Evolutionary conservation across 2,888 invertebrate species (phyloP), one percentile per base, ranked within the genome.

Genomic region (Callimorpha dominula): DNA sequence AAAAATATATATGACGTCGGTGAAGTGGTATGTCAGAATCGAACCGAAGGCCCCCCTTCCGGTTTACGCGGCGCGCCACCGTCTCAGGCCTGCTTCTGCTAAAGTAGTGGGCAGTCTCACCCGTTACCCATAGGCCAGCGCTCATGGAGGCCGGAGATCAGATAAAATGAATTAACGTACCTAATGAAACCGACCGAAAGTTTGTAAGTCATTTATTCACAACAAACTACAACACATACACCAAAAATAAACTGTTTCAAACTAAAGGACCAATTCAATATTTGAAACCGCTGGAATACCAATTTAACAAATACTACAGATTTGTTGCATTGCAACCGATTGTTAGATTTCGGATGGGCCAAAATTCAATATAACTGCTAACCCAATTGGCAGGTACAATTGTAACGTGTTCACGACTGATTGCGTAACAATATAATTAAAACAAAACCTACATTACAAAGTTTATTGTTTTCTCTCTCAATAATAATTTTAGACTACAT

Each of bases 291-390:
- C 60, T 20, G 3, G 14, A 62, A 20, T 54, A 54, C 17, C 70
- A 31, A 31, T 31, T 54, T 12, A 54, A 40, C 17, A 17, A 70
- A 57, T 65, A 12, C 54, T 65, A 15, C 14, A 54, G 57, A 70
- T 70, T 54, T 57, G 70, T 52, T 70, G 52, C 17, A 54, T 65
- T 65, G 50, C 42, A 20, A 64, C 43, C 7, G 52, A 65, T 46
- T 54, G 54, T 57, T 70, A 31, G 9, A 65, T 65, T 57, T n/a
- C 46, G 43, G n/a, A 54, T 57, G 5, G 40, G 43, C 57, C 57
- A 8, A 65, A 65, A 52, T 65, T 57, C 70, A 70, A 70, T 70
- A 70, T 46, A 57, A 57, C 57, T 69, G 49, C 11, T 14, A 62
- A 62, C 60, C 12, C n/a, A 4, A 68, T 54, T 62, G 2, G 62